Evolutionary conservation across 2,113 vertebrate species (phyloP).

Genomic region (Pachycephala philippinensis): DNA sequence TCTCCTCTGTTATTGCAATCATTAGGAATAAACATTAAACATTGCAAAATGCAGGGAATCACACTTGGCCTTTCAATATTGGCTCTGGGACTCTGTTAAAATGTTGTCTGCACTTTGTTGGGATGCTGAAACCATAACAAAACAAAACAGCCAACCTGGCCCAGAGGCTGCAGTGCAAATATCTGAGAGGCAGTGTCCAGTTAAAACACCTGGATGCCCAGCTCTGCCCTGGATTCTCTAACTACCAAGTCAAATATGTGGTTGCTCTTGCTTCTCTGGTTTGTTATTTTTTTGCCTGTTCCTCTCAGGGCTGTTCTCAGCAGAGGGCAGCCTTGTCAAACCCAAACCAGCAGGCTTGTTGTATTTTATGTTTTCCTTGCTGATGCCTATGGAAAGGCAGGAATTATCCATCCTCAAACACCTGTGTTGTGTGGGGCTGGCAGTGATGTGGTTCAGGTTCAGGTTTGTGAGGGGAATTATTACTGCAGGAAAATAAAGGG

Average conservation of each 20-base stretch:
- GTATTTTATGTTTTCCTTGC: background rate
- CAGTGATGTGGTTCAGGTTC: background rate
- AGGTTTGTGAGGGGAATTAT: background rate
- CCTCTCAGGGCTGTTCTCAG: background rate
- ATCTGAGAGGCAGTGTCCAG: background rate
- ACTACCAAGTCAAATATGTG: background rate
- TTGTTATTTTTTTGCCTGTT: background rate
- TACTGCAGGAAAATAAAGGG: background rate
- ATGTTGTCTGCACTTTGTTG: background rate
- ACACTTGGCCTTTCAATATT: background rate
- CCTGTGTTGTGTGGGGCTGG: background rate
- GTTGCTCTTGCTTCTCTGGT: background rate
- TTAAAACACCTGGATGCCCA: background rate
- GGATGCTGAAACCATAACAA: background rate
- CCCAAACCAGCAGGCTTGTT: background rate
- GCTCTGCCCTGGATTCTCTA: background rate
- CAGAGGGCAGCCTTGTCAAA: slow-evolving; percentile 52
- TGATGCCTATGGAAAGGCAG: background rate
- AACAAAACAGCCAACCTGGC: background rate
- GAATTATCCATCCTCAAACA: background rate
- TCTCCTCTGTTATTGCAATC: background rate
- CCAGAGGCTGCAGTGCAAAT: background rate
- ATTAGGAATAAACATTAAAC: background rate
- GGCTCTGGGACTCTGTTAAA: background rate
- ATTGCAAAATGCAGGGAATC: background rate